phyloP scores from a whole-genome alignment of 2,797 vertebrate genomes.

The Gobionotothen gibberifrons region DNA sequence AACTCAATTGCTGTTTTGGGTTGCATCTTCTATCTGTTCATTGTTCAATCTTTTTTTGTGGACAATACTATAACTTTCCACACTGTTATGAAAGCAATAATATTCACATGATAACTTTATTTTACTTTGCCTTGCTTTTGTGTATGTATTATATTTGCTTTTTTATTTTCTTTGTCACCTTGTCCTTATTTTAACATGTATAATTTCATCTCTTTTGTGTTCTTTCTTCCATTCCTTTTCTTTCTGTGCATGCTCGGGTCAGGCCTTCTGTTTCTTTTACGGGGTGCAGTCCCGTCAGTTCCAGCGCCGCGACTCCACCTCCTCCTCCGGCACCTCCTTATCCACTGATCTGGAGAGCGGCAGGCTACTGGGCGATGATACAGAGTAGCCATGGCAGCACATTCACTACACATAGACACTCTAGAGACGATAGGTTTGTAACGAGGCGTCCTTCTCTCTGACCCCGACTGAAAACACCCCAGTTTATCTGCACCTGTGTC shows the following conservation, averaged over 20 bases:
- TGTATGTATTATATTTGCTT: neutral
- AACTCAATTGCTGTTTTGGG: neutral
- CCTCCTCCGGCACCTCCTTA: conserved; percentile 92
- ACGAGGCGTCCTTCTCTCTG: conserved; percentile 30
- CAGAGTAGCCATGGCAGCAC: conserved; percentile 85
- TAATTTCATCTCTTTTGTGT: conserved; percentile 53
- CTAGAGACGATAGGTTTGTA: conserved; percentile 81
- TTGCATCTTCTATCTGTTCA: neutral
- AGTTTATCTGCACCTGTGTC: conserved; percentile 19
- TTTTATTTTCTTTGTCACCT: conserved; percentile 6
- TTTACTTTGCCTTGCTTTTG: neutral
- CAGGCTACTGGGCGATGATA: conserved; percentile 92
- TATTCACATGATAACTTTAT: neutral
- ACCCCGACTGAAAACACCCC: conserved; percentile 14
- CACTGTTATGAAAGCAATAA: neutral
- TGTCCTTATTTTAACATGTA: conserved; percentile 20
- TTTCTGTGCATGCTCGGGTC: conserved; percentile 83
- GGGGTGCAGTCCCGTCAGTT: conserved; percentile 91
- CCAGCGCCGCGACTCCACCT: conserved; percentile 90
- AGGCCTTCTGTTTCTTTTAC: conserved; percentile 99
- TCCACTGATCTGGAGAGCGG: conserved; percentile 96
- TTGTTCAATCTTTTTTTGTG: neutral
- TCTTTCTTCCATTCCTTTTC: conserved; percentile 71
- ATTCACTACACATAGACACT: conserved; percentile 82
- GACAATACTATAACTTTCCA: conserved; percentile 1